Base-by-base conservation (phyloP, 2,797 vertebrate genomes). In the Adrianichthys oophorus region DNA sequence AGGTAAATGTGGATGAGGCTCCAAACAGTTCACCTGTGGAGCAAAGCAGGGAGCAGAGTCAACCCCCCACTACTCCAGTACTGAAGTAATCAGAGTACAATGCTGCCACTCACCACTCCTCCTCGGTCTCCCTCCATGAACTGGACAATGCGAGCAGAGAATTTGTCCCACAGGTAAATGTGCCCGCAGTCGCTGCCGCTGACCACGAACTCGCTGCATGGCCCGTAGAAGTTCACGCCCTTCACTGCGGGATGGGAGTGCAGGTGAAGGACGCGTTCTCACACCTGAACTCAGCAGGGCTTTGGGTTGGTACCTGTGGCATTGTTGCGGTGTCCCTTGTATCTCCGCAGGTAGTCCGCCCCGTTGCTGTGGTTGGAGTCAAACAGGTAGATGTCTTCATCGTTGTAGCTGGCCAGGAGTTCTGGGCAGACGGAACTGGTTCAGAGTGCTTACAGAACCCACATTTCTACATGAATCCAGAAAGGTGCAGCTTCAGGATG, bases 141-240 rank as follows among this genome's bases (percentile, higher is more conserved):
- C 87, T 99, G 96, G 68, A 98, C 93, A 21, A 98, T 94, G 64
- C 94, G 96, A 76, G 95, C 95, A 0, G 96, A 99, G 19, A 93
- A 83, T 26, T 99, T 99, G 70, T 99, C 97, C 97, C 96, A 99
- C 47, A 99, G 91, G 89, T 98, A 98, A 77, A 99, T 95, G 92
- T 98, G 96, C 58, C 96, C 97, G 0, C 96, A 99, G 87, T 98
- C 96, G 15, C 97, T 98, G 69, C 96, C 97, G 17, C 97, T 98
- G 78, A 99, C 96, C 83, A 99, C 95, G 67, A 98, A 98, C 87
- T 99, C 96, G 16, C 96, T 98, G 87, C 93, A 90, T 0, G 97
- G 96, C 53, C 97, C 97, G 0, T 98, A 98, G 87, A 99, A 99
- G 86, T 98, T 99, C 75, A 99, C 96, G 0, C 97, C 97, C 82